A percentile compares a stretch with the other conserved stretches of the same genome.
Evolutionary conservation across 2,797 vertebrate species (phyloP).

Genomic region (Thalassophryne amazonica): DNA sequence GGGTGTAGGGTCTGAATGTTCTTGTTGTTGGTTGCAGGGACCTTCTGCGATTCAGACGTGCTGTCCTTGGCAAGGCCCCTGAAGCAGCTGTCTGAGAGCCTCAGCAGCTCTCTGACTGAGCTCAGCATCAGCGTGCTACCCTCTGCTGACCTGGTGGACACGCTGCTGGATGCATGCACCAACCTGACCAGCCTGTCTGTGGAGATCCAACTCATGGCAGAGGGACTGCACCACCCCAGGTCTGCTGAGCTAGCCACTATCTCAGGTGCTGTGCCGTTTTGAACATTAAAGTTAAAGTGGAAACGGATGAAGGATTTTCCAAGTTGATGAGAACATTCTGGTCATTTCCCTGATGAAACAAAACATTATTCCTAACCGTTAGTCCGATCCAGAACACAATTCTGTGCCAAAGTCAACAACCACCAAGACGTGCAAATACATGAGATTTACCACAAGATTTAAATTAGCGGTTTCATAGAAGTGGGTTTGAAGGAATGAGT

Average conservation of each 20-base stretch:
- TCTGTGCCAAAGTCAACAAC: no score
- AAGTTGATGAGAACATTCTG: no score
- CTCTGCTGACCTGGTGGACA: constrained; percentile 13
- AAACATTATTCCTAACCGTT: no score
- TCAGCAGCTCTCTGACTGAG: constrained; percentile 43
- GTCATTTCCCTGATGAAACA: no score
- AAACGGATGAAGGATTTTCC: not conserved
- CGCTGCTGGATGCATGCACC: constrained; percentile 50
- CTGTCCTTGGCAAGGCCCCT: constrained; percentile 50
- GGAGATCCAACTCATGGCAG: constrained; percentile 44
- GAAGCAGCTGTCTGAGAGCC: constrained; percentile 45
- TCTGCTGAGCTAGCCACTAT: not conserved
- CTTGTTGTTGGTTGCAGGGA: no score
- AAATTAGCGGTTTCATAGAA: no score
- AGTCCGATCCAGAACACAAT: no score
- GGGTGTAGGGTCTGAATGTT: not conserved
- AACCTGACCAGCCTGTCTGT: constrained; percentile 47
- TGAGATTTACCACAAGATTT: no score
- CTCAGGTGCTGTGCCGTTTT: constrained; percentile 20
- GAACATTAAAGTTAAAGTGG: not conserved
- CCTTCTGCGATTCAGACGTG: constrained; percentile 38
- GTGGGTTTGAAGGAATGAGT: no score
- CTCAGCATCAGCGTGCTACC: constrained; percentile 56
- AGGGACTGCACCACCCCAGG: not conserved
- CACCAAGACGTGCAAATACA: no score